Conservation (phyloP, 1,140 invertebrate species). For the Drosophila pallidifrons region DNA sequence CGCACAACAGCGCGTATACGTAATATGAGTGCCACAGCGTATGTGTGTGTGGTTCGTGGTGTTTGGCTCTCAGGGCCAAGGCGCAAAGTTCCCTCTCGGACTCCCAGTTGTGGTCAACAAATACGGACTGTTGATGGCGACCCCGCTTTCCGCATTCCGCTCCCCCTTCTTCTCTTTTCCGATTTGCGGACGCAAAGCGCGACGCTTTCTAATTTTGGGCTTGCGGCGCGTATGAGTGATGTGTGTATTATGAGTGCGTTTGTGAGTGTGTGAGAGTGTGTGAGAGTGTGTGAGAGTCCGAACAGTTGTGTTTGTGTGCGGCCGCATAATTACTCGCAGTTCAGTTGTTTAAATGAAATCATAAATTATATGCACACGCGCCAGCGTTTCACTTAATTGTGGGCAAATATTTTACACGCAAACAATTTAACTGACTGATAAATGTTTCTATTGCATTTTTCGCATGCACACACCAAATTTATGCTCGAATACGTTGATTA, state of each 20-base stretch:
- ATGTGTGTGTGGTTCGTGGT: conserved; percentile 8
- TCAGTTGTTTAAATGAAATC: conserved; percentile 78
- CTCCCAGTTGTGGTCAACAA: conserved; percentile 44
- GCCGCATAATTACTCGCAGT: conserved; percentile 74
- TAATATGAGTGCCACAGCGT: conserved; percentile 30
- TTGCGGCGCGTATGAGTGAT: conserved; percentile 54
- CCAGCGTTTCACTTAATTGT: conserved; percentile 68
- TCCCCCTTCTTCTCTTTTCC: background rate
- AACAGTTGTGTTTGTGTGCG: conserved; percentile 45
- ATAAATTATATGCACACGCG: conserved; percentile 71
- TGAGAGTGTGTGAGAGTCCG: conserved; percentile 5
- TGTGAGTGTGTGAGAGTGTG: background rate
- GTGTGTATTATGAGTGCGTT: conserved; percentile 23
- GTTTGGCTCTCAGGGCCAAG: conserved; percentile 31
- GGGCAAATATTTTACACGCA: conserved; percentile 69
- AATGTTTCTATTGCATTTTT: conserved; percentile 38
- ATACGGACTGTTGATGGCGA: conserved; percentile 47
- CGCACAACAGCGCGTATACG: conserved; percentile 61
- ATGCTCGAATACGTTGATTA: background rate
- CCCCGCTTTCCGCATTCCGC: background rate
- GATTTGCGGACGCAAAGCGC: conserved; percentile 35
- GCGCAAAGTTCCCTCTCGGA: conserved; percentile 37
- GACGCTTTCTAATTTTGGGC: conserved; percentile 50
- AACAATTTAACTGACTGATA: conserved; percentile 59
- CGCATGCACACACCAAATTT: background rate